Evolutionary conservation across 2,797 vertebrate genomes (phyloP).

Genomic region (Sparidentex hasta): DNA sequence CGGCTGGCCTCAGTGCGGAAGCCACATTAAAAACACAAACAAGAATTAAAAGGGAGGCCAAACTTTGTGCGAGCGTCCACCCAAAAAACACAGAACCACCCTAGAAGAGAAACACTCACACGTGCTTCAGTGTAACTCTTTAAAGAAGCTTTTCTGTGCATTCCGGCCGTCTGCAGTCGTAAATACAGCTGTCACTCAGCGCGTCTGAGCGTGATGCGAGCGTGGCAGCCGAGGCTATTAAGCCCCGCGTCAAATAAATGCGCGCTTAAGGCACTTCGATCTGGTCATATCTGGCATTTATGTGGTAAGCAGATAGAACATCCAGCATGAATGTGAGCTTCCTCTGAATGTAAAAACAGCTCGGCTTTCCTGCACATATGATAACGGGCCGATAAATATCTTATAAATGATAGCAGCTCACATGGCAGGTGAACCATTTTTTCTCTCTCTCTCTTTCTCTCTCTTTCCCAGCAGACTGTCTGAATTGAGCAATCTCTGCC

Average conservation of each 20-base stretch:
- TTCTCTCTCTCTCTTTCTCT: conserved; percentile 18
- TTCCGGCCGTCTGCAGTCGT: conserved; percentile 31
- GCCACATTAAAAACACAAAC: conserved; percentile 17
- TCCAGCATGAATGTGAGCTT: conserved; percentile 50
- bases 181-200: conserved; percentile 64
- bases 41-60: background rate
- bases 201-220: conserved; percentile 54
- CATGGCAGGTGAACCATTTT: conserved; percentile 74
- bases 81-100: background rate
- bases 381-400: conserved; percentile 67
- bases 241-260: conserved; percentile 56
- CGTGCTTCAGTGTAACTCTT: background rate
- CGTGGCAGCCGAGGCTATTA: conserved; percentile 54
- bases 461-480: conserved; percentile 50
- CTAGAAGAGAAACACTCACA: conserved; percentile 4
- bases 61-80: conserved; percentile 6
- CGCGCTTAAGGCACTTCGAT: conserved; percentile 52
- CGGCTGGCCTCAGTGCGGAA: conserved; percentile 15
- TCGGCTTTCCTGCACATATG: conserved; percentile 52
- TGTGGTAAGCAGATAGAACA: conserved; percentile 41
- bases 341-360: conserved; percentile 31
- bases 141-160: conserved; percentile 21
- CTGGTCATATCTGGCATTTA: conserved; percentile 57
- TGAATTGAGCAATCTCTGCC: conserved; percentile 83
- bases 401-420: conserved; percentile 63